These are phyloP conservation scores for Sturnira hondurensis DNA, from an alignment of 2,113 vertebrate genomes.

Conservation along the genomic window DNA sequence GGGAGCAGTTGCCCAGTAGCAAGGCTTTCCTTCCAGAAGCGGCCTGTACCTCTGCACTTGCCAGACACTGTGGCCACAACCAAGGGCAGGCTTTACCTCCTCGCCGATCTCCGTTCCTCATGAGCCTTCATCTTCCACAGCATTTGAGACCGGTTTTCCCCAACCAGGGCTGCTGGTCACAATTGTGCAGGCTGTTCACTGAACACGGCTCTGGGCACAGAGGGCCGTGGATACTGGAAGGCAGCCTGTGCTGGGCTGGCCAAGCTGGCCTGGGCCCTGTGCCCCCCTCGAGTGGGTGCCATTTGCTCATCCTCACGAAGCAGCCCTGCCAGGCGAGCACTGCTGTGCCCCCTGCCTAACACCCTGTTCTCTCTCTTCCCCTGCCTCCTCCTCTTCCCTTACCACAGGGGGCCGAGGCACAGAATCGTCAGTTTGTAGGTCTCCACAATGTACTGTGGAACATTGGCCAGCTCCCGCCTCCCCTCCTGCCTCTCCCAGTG, in stretches of 20 bases:
- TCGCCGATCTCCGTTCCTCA: neutral
- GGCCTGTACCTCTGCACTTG: neutral
- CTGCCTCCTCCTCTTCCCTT: neutral
- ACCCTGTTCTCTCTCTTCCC: neutral
- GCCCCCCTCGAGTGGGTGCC: too few relatives aligned
- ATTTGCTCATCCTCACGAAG: neutral
- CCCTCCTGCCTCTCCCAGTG: neutral
- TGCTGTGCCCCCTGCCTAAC: fast-evolving
- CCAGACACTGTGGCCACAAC: neutral
- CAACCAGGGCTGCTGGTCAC: neutral
- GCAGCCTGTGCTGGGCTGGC: neutral
- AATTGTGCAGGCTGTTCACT: neutral
- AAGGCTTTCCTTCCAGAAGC: neutral
- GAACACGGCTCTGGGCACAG: neutral
- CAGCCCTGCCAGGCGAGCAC: neutral
- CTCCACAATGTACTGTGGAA: neutral
- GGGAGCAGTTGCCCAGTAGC: neutral
- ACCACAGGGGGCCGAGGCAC: neutral
- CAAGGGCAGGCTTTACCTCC: neutral
- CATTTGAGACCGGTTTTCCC: neutral
- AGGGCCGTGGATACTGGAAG: neutral
- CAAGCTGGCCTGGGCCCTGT: fast-evolving
- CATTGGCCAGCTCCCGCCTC: neutral
- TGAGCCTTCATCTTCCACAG: neutral
- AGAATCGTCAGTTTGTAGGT: neutral